These are phyloP conservation scores for Mormyrops attenuatus DNA, from an alignment of 2,797 vertebrate species.

Conservation along the genomic window DNA sequence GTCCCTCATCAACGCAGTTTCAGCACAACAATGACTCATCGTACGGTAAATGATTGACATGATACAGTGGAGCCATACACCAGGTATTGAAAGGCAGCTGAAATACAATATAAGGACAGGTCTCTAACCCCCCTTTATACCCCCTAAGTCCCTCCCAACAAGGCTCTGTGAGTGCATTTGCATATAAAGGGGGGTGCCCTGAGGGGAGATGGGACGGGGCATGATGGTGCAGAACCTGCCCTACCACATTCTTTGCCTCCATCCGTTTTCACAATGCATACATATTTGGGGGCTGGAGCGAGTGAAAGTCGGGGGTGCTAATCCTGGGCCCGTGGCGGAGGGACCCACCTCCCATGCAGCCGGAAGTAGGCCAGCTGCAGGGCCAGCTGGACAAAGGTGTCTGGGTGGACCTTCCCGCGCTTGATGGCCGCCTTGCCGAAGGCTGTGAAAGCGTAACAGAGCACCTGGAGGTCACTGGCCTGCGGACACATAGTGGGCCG, in stretches of 20 bases:
- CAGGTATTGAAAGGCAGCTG: background rate
- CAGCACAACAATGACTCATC: background rate
- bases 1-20: background rate
- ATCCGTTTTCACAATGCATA: background rate
- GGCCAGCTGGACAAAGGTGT: slow-evolving; percentile 88
- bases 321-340: background rate
- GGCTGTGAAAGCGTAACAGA: slow-evolving; percentile 71
- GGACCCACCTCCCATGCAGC: slow-evolving; percentile 69
- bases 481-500: slow-evolving; percentile 37
- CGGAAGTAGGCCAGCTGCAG: slow-evolving; percentile 85
- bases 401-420: slow-evolving; percentile 79
- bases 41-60: background rate
- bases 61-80: background rate
- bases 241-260: background rate
- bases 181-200: background rate
- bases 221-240: background rate
- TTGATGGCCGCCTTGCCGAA: slow-evolving; percentile 85
- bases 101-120: background rate
- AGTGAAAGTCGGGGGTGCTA: background rate
- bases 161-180: background rate
- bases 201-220: background rate
- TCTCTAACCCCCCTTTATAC: background rate
- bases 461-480: slow-evolving; percentile 73
- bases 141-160: background rate
- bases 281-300: background rate